Percentiles rank a stretch among this genome's conserved stretches.
These are phyloP conservation scores for Merodon equestris DNA, from an alignment of 2,888 invertebrate species.

Conservation along the genomic window DNA sequence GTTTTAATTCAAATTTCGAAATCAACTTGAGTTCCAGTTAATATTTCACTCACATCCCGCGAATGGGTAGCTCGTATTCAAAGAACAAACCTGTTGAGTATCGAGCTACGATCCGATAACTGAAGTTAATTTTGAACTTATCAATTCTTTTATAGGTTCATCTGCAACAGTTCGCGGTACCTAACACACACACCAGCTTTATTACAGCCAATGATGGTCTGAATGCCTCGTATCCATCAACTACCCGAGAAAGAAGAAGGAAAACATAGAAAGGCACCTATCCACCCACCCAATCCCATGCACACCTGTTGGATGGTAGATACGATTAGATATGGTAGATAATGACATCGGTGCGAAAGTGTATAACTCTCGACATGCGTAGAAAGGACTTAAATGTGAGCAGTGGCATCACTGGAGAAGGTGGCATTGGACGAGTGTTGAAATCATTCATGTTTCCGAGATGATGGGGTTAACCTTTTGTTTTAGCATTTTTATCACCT, in stretches of 20 bases:
- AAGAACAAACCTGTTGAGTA: constrained; percentile 67
- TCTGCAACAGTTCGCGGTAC: constrained; percentile 29
- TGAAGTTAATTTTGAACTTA: constrained; percentile 66
- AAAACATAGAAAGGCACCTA: too few species aligned
- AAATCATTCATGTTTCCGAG: constrained; percentile 1
- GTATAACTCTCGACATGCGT: constrained; percentile 49
- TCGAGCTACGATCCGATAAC: constrained; percentile 56
- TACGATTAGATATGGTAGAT: background rate
- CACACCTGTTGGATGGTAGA: constrained; percentile 56
- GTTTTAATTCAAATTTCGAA: background rate
- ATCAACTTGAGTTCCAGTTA: background rate
- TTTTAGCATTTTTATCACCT: too few species aligned
- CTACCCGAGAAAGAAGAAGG: too few species aligned
- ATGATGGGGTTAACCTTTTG: background rate
- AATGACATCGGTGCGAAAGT: background rate
- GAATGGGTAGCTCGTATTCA: background rate
- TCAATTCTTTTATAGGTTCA: constrained; percentile 69
- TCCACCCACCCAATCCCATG: background rate
- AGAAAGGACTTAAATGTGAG: constrained; percentile 19
- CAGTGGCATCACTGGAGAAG: constrained; percentile 51
- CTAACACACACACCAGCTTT: constrained; percentile 14
- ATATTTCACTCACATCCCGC: background rate
- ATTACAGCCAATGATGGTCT: constrained; percentile 40
- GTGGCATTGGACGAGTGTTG: constrained; percentile 29
- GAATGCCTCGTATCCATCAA: constrained; percentile 2